These are phyloP conservation scores for Phycodurus eques DNA, from an alignment of 2,113 vertebrate species.

Conservation along the genomic window DNA sequence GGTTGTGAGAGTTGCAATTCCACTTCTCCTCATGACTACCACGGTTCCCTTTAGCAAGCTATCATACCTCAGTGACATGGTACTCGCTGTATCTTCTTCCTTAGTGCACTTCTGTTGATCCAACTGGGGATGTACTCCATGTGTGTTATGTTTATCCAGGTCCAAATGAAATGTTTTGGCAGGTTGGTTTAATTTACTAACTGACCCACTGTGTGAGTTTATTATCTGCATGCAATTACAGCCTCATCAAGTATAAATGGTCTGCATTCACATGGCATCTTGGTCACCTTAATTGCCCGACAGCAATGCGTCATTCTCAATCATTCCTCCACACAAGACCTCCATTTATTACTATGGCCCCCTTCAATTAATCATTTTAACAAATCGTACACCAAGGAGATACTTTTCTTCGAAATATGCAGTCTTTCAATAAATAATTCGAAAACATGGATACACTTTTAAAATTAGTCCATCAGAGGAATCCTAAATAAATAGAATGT, in stretches of 20 bases:
- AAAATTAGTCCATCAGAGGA: neutral
- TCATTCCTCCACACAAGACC: neutral
- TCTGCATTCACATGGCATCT: neutral
- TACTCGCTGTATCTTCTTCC: neutral
- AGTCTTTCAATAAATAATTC: neutral
- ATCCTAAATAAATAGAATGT: neutral
- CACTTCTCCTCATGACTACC: neutral
- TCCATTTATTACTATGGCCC: neutral
- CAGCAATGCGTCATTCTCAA: neutral
- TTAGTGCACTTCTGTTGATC: no score
- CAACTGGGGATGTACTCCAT: no score
- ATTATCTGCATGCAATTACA: neutral
- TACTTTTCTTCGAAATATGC: neutral
- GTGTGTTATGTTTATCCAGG: neutral
- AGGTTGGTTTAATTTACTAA: neutral
- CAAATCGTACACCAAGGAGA: neutral
- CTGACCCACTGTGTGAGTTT: neutral
- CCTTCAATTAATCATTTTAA: neutral
- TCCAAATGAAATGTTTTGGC: constrained; percentile 1
- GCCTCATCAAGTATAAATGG: neutral
- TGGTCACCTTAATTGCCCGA: constrained; percentile 3
- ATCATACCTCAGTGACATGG: neutral
- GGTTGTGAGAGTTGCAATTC: neutral
- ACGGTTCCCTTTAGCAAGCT: neutral
- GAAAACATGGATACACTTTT: neutral